These are phyloP conservation scores for Procambarus clarkii DNA, from an alignment of 1,140 invertebrate species.

Conservation along the genomic window DNA sequence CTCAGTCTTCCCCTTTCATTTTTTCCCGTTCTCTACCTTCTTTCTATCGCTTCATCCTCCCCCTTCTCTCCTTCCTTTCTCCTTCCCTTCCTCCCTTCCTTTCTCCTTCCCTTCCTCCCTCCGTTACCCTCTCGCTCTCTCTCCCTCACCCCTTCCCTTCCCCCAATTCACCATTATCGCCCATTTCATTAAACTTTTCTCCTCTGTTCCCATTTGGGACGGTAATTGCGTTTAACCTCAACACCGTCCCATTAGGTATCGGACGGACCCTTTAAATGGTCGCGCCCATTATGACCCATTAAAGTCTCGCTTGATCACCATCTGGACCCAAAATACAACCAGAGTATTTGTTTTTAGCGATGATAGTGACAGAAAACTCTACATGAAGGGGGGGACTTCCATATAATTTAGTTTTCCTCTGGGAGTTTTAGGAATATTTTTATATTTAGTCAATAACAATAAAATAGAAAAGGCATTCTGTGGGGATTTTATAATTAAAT, in stretches of 20 bases:
- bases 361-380: too few species aligned
- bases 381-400: too few species aligned
- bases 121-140: not conserved
- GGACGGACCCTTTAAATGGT: too few species aligned
- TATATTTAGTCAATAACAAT: too few species aligned
- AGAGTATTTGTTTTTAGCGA: not conserved
- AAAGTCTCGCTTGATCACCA: not conserved
- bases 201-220: not conserved
- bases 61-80: not conserved
- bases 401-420: too few species aligned
- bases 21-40: not conserved
- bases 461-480: too few species aligned
- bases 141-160: not conserved
- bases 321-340: not conserved
- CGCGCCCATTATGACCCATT: not conserved
- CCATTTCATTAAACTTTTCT: constrained; percentile 1
- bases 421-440: too few species aligned
- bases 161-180: not conserved
- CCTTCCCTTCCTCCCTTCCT: not conserved
- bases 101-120: too few species aligned
- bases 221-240: not conserved
- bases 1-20: too few species aligned
- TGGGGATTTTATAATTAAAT: too few species aligned
- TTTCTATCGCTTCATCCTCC: not conserved
- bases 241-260: not conserved